These are phyloP conservation scores for Otocyon megalotis DNA, from an alignment of 2,113 vertebrate genomes.

Conservation along the genomic window DNA sequence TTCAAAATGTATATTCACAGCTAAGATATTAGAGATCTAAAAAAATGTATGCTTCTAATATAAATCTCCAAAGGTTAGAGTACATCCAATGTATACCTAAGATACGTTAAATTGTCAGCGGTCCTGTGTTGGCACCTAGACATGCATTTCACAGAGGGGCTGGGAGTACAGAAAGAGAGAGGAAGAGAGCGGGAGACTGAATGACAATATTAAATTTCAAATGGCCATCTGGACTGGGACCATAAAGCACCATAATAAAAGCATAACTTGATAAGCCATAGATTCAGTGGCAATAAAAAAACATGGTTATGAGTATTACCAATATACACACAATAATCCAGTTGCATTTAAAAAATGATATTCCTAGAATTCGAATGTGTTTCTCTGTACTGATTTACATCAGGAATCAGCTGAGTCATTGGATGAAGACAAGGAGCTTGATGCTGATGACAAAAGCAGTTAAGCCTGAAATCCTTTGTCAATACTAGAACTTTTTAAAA, in stretches of 20 bases:
- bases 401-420: neutral
- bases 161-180: neutral
- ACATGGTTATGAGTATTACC: neutral
- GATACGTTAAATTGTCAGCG: neutral
- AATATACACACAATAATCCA: neutral
- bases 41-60: neutral
- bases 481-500: conserved; percentile 90
- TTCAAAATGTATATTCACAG: conserved; percentile 1
- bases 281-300: neutral
- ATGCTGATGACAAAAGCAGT: neutral
- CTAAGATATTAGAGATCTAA: neutral
- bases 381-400: conserved; percentile 11
- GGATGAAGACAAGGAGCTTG: neutral
- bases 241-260: neutral
- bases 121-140: neutral
- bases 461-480: neutral
- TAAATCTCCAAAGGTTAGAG: neutral
- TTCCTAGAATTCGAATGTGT: neutral
- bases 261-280: neutral
- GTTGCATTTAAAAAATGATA: neutral
- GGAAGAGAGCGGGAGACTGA: neutral
- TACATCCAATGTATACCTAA: neutral
- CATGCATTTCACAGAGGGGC: neutral
- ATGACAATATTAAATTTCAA: conserved; percentile 39
- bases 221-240: neutral